A percentile compares a stretch with the other conserved stretches of the same genome.
phyloP scores from a whole-genome alignment of 92 coral and sea anemone genomes.

The Zoanthus sociatus region DNA sequence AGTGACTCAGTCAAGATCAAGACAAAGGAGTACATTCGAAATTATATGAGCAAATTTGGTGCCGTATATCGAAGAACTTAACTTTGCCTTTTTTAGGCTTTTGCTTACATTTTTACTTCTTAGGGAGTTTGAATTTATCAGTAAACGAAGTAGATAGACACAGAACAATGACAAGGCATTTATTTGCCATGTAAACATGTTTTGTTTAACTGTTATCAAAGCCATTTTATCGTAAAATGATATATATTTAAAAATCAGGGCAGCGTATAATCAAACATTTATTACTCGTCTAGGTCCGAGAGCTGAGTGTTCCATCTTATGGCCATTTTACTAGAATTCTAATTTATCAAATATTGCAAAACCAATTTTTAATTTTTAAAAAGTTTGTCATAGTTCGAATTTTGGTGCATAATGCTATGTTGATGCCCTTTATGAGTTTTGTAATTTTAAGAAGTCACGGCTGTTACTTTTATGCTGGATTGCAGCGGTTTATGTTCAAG shows the following conservation, averaged over 20 bases:
- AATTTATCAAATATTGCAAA: neutral
- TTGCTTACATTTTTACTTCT: constrained; percentile 56
- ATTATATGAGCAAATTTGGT: constrained; percentile 92
- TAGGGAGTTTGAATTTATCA: constrained; percentile 29
- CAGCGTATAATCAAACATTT: neutral
- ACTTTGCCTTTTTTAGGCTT: constrained; percentile 30
- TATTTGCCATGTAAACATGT: neutral
- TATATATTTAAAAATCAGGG: neutral
- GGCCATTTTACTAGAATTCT: neutral
- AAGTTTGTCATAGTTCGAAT: neutral
- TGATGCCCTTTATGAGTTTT: neutral
- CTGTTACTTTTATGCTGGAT: neutral
- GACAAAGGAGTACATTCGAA: constrained; percentile 91
- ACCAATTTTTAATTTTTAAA: neutral
- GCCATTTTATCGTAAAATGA: neutral
- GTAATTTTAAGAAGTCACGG: constrained; percentile 15
- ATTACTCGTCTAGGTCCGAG: neutral
- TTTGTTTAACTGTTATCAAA: neutral
- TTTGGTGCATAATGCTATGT: neutral
- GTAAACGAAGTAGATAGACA: constrained; percentile 10
- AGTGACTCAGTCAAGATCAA: constrained; percentile 98
- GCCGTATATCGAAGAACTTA: constrained; percentile 84
- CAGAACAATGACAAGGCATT: neutral
- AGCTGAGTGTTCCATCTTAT: neutral
- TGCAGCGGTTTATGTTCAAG: neutral